A percentile compares a stretch with the other conserved stretches of the same genome.
These are phyloP conservation scores for Cerastoderma edule DNA, from an alignment of 2,888 invertebrate genomes.

Conservation along the genomic window DNA sequence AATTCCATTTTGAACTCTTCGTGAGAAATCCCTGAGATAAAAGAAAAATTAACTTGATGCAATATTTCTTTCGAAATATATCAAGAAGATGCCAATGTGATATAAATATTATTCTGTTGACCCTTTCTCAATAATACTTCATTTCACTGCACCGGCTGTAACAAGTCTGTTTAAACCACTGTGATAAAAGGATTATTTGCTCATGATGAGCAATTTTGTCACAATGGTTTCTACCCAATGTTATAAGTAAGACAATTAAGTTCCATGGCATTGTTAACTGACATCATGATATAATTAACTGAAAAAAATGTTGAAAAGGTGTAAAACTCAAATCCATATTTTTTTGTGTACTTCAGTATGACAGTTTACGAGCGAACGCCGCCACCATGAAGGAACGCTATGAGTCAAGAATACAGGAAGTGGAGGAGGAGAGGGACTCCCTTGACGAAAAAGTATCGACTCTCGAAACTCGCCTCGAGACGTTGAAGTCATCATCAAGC, in stretches of 20 bases:
- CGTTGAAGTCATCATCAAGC: conserved; percentile 8
- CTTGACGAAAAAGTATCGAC: conserved; percentile 56
- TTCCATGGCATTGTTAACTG: not conserved
- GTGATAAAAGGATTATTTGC: not conserved
- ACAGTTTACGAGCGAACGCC: conserved; percentile 77
- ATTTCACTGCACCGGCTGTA: too few relatives aligned
- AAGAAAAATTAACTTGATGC: too few relatives aligned
- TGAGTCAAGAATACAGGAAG: conserved; percentile 77
- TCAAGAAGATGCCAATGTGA: too few relatives aligned
- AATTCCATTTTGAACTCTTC: not conserved
- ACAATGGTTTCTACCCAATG: not conserved
- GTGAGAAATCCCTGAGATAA: too few relatives aligned
- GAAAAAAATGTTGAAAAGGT: not conserved
- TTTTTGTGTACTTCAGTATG: conserved; percentile 75
- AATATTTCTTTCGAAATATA: too few relatives aligned
- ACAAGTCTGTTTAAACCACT: too few relatives aligned
- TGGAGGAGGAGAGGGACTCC: conserved; percentile 72
- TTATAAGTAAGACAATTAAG: conserved; percentile 44
- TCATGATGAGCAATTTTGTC: not conserved
- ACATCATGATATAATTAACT: not conserved
- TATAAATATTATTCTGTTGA: too few relatives aligned
- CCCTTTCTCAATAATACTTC: too few relatives aligned
- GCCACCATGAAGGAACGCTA: conserved; percentile 79
- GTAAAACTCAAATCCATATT: too few relatives aligned
- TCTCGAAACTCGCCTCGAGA: conserved; percentile 31